Evolutionary conservation across 2,888 invertebrate species (phyloP).

Genomic region (Pharmacophagus antenor): DNA sequence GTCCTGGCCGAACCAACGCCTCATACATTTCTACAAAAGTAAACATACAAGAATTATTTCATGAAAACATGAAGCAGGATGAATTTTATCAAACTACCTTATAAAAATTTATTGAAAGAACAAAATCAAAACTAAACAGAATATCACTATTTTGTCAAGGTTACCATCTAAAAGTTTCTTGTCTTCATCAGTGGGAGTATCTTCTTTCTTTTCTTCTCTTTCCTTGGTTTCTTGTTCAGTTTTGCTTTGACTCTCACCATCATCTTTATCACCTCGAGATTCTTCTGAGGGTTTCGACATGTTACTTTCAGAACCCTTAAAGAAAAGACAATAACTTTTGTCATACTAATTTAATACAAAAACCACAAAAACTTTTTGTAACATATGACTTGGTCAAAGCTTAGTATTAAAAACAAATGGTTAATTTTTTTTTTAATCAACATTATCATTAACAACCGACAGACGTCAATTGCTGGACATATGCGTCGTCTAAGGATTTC

Average conservation of each 20-base stretch:
- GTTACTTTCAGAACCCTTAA: constrained; percentile 51
- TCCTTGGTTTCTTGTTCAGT: constrained; percentile 76
- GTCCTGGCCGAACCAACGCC: constrained; percentile 93
- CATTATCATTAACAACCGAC: too few relatives aligned
- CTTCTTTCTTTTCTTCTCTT: constrained; percentile 69
- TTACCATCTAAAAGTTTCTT: constrained; percentile 88
- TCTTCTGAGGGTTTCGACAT: constrained; percentile 59
- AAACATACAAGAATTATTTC: neutral
- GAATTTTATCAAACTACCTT: neutral
- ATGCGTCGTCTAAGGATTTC: too few relatives aligned
- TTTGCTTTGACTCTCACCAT: constrained; percentile 63
- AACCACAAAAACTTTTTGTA: neutral
- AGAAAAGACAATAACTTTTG: neutral
- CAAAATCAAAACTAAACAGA: neutral
- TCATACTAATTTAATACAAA: neutral
- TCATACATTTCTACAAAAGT: constrained; percentile 86
- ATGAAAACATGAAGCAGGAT: neutral
- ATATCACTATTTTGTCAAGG: neutral
- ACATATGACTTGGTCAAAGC: neutral
- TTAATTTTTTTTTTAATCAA: neutral
- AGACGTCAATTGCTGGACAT: too few relatives aligned
- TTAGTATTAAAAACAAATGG: too few relatives aligned
- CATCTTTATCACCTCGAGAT: constrained; percentile 56
- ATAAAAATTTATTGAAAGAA: neutral
- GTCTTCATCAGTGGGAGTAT: constrained; percentile 77